Base-by-base conservation (phyloP, 2,797 vertebrate species). In the Sternarchorhynchus goeldii region DNA sequence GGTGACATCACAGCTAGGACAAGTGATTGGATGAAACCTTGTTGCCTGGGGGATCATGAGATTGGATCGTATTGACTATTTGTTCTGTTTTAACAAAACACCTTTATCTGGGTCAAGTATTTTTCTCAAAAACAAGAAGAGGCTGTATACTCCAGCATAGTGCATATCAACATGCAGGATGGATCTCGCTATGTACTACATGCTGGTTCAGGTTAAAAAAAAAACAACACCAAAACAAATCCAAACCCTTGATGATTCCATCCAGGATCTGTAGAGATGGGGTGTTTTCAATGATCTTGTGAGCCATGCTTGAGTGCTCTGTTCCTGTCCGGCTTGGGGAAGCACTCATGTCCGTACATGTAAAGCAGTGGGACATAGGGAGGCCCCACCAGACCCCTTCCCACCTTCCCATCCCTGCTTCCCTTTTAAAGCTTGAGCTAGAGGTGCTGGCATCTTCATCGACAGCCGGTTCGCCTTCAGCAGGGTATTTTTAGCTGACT, bases 351-450 rank as follows among this genome's bases (percentile, higher is more conserved):
- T 84, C 86, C 87, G 75, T 88, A 87, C 84, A 88, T 86, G 89
- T 89, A 83, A 64, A 82, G 53, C 75, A 73, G 83, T 75, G 16
- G 67, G 79, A 57, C 70, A 69, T n/a, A 59, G 67, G 80, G 56
- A 69, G 83, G 81, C 79, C 65, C 36, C 10, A 39, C 32, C 70
- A n/a, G 16, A 16, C 45, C 81, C 66, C 62, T 67, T 21, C 83
- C 76, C 55, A 70, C 70, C 56, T 75, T 73, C 75, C 81, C 59
- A 41, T 78, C 86, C 80, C 76, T 70, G 79, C 81, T 88, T 87
- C 82, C 87, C 87, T 88, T 85, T 88, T 86, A 88, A 88, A 88
- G 87, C 73, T 73, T 84, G 86, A 81, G 83, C 77, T 50, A 41
- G 75, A 65, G 63, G 39, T 39, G 59, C 66, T 77, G 73, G 70